Base-by-base conservation (phyloP, 2,113 vertebrate species). In the Ptyas mucosa region DNA sequence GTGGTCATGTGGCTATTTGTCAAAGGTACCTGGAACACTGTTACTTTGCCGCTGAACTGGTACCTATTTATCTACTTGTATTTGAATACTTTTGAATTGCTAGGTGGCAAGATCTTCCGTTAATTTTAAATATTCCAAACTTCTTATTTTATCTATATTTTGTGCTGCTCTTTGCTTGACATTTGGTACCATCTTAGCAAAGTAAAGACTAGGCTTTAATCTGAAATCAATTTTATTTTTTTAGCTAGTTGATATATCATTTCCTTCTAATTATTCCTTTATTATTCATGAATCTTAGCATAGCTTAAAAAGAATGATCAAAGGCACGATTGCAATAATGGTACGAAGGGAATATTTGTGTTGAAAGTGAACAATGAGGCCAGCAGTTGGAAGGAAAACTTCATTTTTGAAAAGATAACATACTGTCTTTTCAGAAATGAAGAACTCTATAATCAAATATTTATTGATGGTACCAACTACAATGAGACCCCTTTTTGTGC, bases 401-500 rank as follows among this genome's bases (percentile, higher is more conserved):
- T 53, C 8, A 29, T 43, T 29, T 43, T 43, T 81, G 3, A 85
- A 43, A 89, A 69, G 54, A 89, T n/a, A 81, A 89, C 12, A 54
- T 46, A 81, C 51, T 0, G 0, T 21, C 29, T 34, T 20, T 34
- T 7, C 49, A 34, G n/a, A 26, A 57, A 24, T 8, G 11, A 14
- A 24, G 8, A 21, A 1, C 86, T n/a, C n/a, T 20, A 21, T n/a
- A 26, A 23, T 69, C 18, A 18, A 0, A 69, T 85, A 90, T 61
- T 95, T 86, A 61, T 88, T 58, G 89, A 90, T 89, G 52, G 88
- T 91, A 93, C 89, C 87, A 85, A 87, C 61, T 93, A 89, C 69
- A 87, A 58, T 18, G 26, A 58, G 75, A 23, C 0, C 53, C 94
- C 46, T 64, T 93, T 29, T 87, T 90, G 87, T 0, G 0, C 51